Base-by-base conservation (phyloP, 1,140 invertebrate genomes). In the Nasonia longicornis region DNA sequence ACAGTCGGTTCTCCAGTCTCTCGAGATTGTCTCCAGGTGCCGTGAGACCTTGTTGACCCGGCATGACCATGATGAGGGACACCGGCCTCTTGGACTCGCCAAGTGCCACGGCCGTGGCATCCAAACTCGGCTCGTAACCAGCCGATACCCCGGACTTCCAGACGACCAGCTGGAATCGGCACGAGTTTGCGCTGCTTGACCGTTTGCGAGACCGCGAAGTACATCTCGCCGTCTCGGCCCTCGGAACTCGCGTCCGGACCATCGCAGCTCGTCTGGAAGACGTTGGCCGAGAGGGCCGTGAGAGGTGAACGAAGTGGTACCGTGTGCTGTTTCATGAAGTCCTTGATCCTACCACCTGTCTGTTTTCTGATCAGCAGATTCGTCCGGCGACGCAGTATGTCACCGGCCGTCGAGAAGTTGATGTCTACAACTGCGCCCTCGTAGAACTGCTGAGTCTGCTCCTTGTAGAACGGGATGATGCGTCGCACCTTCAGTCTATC, bases 371-470 rank as follows among this genome's bases (percentile, higher is more conserved):
- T 93, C 26, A 96, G 86, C 1, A 96, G 89, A 89, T 96, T 96
- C 1, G 96, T 96, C 84, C 95, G 91, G 79, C 95, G 91, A 31
- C 95, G 90, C 1, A 96, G 93, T 7, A 96, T 92, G 84, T 96
- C 95, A 48, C 94, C 94, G 42, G 96, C 94, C 2, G 94, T 92
- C 81, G 95, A 95, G 86, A 96, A 97, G 80, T 95, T 95, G 0
- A 96, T 93, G 88, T 97, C 96, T 85, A 96, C 95, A 0, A 96
- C 95, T 79, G 95, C 93, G 0, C 95, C 95, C 80, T 95, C 95
- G 85, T 97, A 97, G 84, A 97, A 96, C 82, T 96, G 95, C 83
- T 95, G 95, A 0, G 94, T 95, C 84, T 96, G 92, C 85, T 96
- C 95, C 86, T 96, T 97, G 86, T 96, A 97, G 89, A 96, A 96